Conservation (phyloP, 2,797 vertebrate species). For the Mallotus villosus region DNA sequence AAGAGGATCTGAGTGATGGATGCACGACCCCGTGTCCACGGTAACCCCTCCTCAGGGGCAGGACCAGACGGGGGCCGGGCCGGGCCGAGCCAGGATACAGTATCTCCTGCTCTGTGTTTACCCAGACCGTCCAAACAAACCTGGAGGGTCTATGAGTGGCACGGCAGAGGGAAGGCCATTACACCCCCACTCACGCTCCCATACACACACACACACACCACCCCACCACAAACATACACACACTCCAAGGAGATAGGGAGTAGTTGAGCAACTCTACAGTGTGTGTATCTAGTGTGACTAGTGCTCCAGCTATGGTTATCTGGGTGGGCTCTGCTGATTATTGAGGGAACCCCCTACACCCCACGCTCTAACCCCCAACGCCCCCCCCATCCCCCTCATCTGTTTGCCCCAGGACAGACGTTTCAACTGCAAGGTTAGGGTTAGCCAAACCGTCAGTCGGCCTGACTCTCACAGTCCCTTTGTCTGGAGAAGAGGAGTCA, state of each 20-base stretch:
- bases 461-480: conserved; percentile 25
- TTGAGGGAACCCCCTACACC: background rate
- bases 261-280: background rate
- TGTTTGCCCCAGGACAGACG: background rate
- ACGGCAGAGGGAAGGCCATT: conserved; percentile 41
- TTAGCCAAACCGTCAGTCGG: conserved; percentile 18
- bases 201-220: too few species aligned
- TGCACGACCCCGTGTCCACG: conserved; percentile 23
- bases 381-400: background rate
- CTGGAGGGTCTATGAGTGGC: conserved; percentile 32
- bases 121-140: conserved; percentile 52
- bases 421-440: background rate
- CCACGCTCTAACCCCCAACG: too few species aligned
- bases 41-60: conserved; percentile 33
- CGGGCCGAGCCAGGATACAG: conserved; percentile 13
- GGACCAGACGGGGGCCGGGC: conserved; percentile 42
- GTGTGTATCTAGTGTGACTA: background rate
- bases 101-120: conserved; percentile 43
- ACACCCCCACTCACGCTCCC: conserved; percentile 17
- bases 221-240: too few species aligned
- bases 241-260: too few species aligned
- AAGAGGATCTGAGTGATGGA: conserved; percentile 41
- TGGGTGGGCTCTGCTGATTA: conserved; percentile 9
- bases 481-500: conserved; percentile 12
- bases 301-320: background rate